Base-by-base conservation (phyloP, 1,140 invertebrate genomes). In the Drosophila nannoptera region DNA sequence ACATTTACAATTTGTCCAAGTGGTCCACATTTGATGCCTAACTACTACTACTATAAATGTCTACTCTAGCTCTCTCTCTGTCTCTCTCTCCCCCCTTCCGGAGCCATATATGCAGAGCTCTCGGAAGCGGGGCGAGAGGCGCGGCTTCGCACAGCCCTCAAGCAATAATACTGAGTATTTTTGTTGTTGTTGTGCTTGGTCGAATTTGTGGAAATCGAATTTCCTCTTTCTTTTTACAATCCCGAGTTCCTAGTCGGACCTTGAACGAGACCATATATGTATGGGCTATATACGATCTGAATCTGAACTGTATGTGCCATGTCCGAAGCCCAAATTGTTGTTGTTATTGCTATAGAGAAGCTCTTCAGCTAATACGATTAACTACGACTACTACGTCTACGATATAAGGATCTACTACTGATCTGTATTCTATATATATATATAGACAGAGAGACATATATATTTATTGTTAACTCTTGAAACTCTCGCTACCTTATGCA, bases 151-250 rank as follows among this genome's bases (percentile, higher is more conserved):
- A 62, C 73, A 63, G 75, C 70, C 74, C 69, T 69, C 58, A 86
- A 86, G 81, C 81, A 86, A 87, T 86, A 77, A 86, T 87, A 77
- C 82, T 54, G 71, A 81, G 81, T 86, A 86, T 86, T 86, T 75
- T 81, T 86, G 82, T 86, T 80, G 80, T 43, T 60, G 53, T 66
- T 69, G 50, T 49, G 22, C 22, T 22, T 22, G 8, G 11, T 40
- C 22, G n/a, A 22, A 22, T 2, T 22, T 22, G 16, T 8, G 59
- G 80, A 84, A 84, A 84, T 84, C n/a, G 29, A 86, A 84, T 84
- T 84, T 84, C 81, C 65, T 40, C 54, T 22, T 22, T 22, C 1
- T 22, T 22, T 3, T 22, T 22, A 22, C 22, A 22, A 22, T 22
- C 59, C 4, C 58, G 31, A 67, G 16, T 36, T 61, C n/a, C n/a